Evolutionary conservation across 2,888 invertebrate genomes (phyloP), one percentile per base, ranked within the genome.

Genomic region (Coecobrya sp.): DNA sequence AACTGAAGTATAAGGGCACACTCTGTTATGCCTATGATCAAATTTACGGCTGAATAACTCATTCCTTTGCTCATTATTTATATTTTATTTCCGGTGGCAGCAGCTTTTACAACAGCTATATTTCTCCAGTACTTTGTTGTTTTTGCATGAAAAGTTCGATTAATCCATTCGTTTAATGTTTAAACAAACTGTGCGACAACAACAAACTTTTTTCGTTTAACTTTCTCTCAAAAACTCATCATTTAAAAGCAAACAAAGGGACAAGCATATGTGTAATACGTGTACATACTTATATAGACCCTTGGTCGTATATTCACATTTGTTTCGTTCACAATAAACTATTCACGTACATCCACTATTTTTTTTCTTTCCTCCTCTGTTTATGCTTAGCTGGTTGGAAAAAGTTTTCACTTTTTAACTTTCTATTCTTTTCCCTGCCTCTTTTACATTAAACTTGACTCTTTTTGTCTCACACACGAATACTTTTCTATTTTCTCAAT

Each of bases 141-240:
- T 86, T 86, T 86, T 91, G 91, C 91, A 81, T 91, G 91, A 70
- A 91, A 86, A 86, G 81, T 91, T 91, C 82, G 86, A 91, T 91
- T 86, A 91, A 86, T 91, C 85, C 59, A 22, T 70, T 82, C 42
- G 49, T 81, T 68, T 82, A 86, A 91, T 91, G 91, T 65, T 81
- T 79, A 86, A 91, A 91, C 91, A 91, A 91, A 91, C 81, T 91
- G 73, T 65, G 86, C 55, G 82, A 91, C 86, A 91, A 52, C 73
- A 45, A 68, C 45, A 89, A 89, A 82, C 59, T 84, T 89, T 84
- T 36, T 70, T 52, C 25, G 45, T 88, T 86, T 73, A 22, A 19
- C 76, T 62, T 86, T 68, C 70, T 73, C 45, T 89, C 27, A 36
- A 73, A 87, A 87, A 82, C 73, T 89, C 89, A 89, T 84, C 82